phyloP scores from a whole-genome alignment of 1,140 invertebrate species.

The Drosophila seguyi region DNA sequence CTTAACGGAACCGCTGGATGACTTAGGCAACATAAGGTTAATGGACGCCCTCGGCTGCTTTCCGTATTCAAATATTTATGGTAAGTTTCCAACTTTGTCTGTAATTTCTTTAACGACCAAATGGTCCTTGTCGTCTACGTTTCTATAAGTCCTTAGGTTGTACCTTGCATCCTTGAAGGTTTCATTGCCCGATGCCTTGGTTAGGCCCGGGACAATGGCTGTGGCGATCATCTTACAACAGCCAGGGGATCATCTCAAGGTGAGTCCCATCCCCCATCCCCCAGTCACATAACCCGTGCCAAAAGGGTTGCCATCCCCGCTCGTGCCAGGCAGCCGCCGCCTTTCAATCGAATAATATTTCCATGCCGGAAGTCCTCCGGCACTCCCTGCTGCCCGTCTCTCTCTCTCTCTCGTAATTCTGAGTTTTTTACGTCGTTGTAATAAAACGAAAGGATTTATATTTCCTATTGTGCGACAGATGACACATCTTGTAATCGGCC shows the following conservation, averaged over 20 bases:
- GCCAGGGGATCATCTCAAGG: slow-evolving; percentile 14
- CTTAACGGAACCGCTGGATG: slow-evolving; percentile 52
- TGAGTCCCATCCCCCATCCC: slow-evolving; percentile 17
- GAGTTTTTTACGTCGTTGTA: slow-evolving; percentile 63
- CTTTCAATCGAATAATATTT: slow-evolving; percentile 19
- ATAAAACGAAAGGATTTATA: slow-evolving; percentile 84
- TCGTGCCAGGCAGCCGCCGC: slow-evolving; percentile 59
- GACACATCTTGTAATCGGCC: slow-evolving; percentile 73
- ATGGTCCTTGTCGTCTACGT: neutral
- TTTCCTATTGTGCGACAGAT: slow-evolving; percentile 76
- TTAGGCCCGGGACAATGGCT: slow-evolving; percentile 37
- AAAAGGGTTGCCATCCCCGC: slow-evolving; percentile 60
- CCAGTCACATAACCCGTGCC: slow-evolving; percentile 41
- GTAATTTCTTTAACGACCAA: neutral
- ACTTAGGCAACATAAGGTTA: slow-evolving; percentile 10
- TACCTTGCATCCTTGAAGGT: neutral
- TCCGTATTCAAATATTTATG: neutral
- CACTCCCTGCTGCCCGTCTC: slow-evolving; percentile 21
- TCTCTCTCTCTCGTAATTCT: neutral
- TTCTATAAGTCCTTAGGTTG: neutral
- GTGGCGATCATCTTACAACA: slow-evolving; percentile 48
- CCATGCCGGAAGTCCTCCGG: slow-evolving; percentile 64
- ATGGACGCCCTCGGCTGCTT: neutral
- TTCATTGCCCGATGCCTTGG: neutral
- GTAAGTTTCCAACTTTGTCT: neutral